Conservation (phyloP, 2,888 invertebrate species). For the Eupsilia transversa region DNA sequence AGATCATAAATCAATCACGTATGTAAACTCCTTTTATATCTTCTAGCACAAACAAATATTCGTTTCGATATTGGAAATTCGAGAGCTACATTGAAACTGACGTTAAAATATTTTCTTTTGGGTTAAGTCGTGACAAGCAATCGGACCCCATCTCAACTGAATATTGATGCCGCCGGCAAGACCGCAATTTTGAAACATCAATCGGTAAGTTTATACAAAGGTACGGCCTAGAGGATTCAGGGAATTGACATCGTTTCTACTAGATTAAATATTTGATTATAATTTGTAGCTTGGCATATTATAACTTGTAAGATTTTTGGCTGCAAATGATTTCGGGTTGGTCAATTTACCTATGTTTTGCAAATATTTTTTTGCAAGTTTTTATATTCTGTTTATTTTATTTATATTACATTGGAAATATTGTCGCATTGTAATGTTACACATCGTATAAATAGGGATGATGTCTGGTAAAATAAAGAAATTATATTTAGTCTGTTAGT, state of each 20-base stretch:
- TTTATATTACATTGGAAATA: background rate
- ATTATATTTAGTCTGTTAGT: too few relatives aligned
- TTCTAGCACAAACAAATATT: slow-evolving; percentile 30
- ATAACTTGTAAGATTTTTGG: background rate
- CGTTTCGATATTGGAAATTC: slow-evolving; percentile 21
- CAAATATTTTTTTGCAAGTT: background rate
- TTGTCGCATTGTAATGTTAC: background rate
- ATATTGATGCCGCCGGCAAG: slow-evolving; percentile 44
- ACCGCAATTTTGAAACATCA: slow-evolving; percentile 44
- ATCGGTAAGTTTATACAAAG: slow-evolving; percentile 9
- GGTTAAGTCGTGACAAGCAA: slow-evolving; percentile 32
- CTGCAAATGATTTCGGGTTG: background rate
- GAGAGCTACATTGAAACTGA: slow-evolving; percentile 24
- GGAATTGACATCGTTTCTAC: slow-evolving; percentile 2
- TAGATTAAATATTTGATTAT: background rate
- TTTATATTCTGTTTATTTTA: background rate
- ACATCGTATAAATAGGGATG: background rate
- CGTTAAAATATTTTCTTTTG: slow-evolving; percentile 31
- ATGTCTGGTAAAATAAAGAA: background rate
- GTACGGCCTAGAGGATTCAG: background rate
- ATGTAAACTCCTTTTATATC: slow-evolving; percentile 3
- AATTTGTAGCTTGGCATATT: background rate
- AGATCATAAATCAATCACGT: slow-evolving; percentile 25
- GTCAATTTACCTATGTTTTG: too few relatives aligned
- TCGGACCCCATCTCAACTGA: slow-evolving; percentile 26